Evolutionary conservation across 2,797 vertebrate species (phyloP), one percentile per base, ranked within the genome.

Genomic region (Poeciliopsis presidionis): DNA sequence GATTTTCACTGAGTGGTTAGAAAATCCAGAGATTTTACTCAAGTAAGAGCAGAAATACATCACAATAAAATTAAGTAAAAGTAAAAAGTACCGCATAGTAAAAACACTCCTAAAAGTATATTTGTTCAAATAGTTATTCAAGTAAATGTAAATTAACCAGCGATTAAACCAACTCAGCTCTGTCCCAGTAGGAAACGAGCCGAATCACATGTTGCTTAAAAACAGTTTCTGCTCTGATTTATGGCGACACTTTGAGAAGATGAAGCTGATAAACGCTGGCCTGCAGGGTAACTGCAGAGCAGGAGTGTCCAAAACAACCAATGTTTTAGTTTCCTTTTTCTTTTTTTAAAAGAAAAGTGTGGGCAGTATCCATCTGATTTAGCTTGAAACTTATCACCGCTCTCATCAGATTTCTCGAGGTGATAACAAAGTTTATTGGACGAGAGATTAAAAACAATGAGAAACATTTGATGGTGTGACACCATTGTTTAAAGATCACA

Each of bases 381-480:
- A 76, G 22, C 41, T 67, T 18, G 22, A 69, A 69, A n/a, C 22
- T 13, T 6, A 69, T 20, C 11, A 0, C 6, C 41, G 43, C 5
- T 79, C 84, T 81, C 45, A 59, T 76, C 13, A n/a, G 20, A n/a
- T 76, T 77, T 84, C 71, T 53, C 81, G 67, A 78, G 39, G 61
- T 73, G 79, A 65, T 82, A 18, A 8, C 65, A n/a, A 16, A 55
- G 65, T 59, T 59, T 1, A 0, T 22, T 77, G 77, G 65, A 79
- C 74, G 5, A 75, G 75, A 73, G 41, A 61, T 59, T 25, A 73
- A 22, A 63, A 63, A 63, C 30, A 72, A 63, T 39, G 36, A 70
- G 70, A 71, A 41, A 69, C 63, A 51, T 78, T 74, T 69, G n/a
- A 22, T 36, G 28, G 5, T 63, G 12, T 74, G 57, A 46, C 55